phyloP scores from a whole-genome alignment of 2,113 vertebrate genomes.

The Varanus salvator region DNA sequence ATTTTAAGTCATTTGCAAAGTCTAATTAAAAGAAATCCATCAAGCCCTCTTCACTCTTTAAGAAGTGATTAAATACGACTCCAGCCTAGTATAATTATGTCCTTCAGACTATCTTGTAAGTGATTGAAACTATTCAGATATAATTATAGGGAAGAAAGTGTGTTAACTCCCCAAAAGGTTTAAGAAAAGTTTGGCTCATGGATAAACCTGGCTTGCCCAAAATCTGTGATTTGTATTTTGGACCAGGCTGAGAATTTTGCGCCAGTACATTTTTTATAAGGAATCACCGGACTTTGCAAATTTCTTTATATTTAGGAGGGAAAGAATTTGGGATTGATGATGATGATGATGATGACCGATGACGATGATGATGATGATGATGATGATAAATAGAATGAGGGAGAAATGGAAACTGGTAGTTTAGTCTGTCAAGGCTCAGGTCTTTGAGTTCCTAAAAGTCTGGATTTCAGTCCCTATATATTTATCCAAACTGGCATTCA shows the following conservation, averaged over 20 bases:
- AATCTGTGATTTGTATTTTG: background rate
- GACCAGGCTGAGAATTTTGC: too few relatives aligned
- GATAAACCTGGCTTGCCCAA: background rate
- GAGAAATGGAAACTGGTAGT: too few relatives aligned
- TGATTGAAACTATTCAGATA: slow-evolving; percentile 36
- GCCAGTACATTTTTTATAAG: background rate
- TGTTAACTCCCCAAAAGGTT: background rate
- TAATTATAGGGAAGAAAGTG: slow-evolving; percentile 6
- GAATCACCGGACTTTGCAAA: too few relatives aligned
- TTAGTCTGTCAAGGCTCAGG: too few relatives aligned
- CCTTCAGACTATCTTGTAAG: slow-evolving; percentile 41
- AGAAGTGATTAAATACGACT: slow-evolving; percentile 47
- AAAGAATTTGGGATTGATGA: too few relatives aligned
- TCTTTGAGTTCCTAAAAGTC: too few relatives aligned
- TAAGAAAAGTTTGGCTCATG: background rate
- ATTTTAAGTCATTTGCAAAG: slow-evolving; percentile 43
- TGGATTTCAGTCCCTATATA: background rate
- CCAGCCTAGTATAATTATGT: slow-evolving; percentile 35
- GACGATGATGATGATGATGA: too few relatives aligned
- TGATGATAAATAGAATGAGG: too few relatives aligned
- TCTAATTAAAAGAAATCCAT: slow-evolving; percentile 58
- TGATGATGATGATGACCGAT: too few relatives aligned
- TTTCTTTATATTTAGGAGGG: too few relatives aligned
- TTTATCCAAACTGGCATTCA: background rate
- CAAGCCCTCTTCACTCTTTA: slow-evolving; percentile 33